A percentile compares a stretch with the other conserved stretches of the same genome.
Evolutionary conservation across 2,888 invertebrate genomes (phyloP).

Genomic region (Lypha dubia): DNA sequence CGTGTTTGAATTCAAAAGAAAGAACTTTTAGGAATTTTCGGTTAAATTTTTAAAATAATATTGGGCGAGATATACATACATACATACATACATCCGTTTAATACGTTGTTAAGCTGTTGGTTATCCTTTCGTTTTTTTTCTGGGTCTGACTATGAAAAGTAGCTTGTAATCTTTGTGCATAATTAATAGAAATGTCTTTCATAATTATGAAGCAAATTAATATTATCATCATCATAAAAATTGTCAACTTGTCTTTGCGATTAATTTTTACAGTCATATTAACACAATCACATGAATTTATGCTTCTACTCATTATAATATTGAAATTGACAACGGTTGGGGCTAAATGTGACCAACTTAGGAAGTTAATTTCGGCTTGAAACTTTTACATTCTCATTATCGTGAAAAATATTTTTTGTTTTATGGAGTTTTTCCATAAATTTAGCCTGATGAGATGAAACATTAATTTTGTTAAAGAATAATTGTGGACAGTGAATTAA

Average conservation of each 20-base stretch:
- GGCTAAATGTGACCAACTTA: constrained; percentile 40
- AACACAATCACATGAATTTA: background rate
- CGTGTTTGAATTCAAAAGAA: constrained; percentile 46
- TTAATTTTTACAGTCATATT: too few relatives aligned
- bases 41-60: background rate
- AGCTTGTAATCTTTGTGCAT: constrained; percentile 40
- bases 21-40: background rate
- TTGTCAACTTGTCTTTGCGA: background rate
- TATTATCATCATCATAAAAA: constrained; percentile 40
- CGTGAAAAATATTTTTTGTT: too few relatives aligned
- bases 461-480: too few relatives aligned
- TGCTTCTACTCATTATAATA: background rate
- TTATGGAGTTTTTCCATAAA: too few relatives aligned
- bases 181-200: constrained; percentile 36
- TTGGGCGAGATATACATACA: background rate
- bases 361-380: background rate
- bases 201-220: constrained; percentile 48
- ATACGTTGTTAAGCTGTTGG: background rate
- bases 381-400: too few relatives aligned
- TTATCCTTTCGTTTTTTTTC: constrained; percentile 7
- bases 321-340: background rate
- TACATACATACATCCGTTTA: too few relatives aligned
- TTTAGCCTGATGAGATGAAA: too few relatives aligned
- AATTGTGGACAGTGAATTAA: too few relatives aligned
- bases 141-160: background rate